Conservation (phyloP, 2,888 invertebrate species). For the Biston betularia region DNA sequence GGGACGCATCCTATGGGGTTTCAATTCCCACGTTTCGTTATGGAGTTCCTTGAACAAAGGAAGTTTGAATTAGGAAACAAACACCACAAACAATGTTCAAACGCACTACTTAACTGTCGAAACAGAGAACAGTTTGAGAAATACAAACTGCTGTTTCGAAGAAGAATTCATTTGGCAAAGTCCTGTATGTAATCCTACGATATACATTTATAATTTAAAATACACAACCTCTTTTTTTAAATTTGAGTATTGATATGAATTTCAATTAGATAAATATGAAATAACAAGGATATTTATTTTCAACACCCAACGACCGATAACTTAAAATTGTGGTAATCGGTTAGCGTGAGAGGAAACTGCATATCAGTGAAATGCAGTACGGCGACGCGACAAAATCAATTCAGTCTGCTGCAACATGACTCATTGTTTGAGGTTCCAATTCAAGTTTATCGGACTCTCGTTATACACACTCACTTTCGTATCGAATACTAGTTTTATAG, state of each 20-base stretch:
- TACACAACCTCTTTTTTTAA: too few species aligned
- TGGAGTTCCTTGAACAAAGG: constrained; percentile 21
- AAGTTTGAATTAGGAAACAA: constrained; percentile 27
- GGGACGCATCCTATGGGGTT: constrained; percentile 27
- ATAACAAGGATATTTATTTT: neutral
- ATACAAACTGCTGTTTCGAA: too few species aligned
- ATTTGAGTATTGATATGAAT: too few species aligned
- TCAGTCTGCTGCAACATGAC: constrained; percentile 41
- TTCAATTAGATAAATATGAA: too few species aligned
- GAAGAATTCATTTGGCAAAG: neutral
- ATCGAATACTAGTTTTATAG: neutral
- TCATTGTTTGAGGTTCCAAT: constrained; percentile 23
- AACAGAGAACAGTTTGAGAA: too few species aligned
- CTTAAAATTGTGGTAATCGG: constrained; percentile 45
- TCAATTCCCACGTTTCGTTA: constrained; percentile 30
- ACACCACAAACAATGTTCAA: constrained; percentile 9
- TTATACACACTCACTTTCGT: neutral
- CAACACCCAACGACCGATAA: constrained; percentile 29
- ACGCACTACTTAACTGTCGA: neutral
- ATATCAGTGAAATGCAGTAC: constrained; percentile 45
- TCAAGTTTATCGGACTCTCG: neutral
- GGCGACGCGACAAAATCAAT: constrained; percentile 60
- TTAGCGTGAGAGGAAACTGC: constrained; percentile 49
- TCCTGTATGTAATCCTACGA: neutral
- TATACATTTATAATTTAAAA: too few species aligned